Evolutionary conservation across 2,113 vertebrate genomes (phyloP).

Genomic region (Siniperca knerii): DNA sequence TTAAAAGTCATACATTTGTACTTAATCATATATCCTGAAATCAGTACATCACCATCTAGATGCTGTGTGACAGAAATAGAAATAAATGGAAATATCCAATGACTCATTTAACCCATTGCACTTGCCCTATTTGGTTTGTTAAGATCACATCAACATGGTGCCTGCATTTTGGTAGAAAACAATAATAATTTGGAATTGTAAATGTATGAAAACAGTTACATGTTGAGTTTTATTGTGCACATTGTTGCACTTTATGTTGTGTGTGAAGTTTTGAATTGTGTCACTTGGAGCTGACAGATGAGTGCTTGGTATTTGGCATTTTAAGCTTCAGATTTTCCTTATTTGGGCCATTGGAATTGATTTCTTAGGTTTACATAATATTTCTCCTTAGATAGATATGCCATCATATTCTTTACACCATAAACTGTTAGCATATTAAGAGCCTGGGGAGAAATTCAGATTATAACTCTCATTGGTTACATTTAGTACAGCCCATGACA

Average conservation of each 20-base stretch:
- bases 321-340: neutral
- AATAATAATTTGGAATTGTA: neutral
- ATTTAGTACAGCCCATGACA: constrained; percentile 67
- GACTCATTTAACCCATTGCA: too few relatives aligned
- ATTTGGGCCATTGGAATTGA: neutral
- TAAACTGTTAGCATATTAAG: constrained; percentile 32
- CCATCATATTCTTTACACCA: constrained; percentile 20
- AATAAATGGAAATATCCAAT: neutral
- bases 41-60: neutral
- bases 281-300: neutral
- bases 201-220: neutral
- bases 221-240: neutral
- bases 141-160: neutral
- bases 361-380: constrained; percentile 10
- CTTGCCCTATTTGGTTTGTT: neutral
- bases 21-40: too few relatives aligned
- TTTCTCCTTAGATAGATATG: neutral
- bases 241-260: neutral
- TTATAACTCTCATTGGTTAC: constrained; percentile 63
- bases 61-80: neutral
- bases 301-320: neutral
- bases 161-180: neutral
- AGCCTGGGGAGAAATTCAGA: constrained; percentile 55
- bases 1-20: too few relatives aligned
- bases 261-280: neutral